These are phyloP conservation scores for Conger conger DNA, from an alignment of 2,113 vertebrate species.

Conservation along the genomic window DNA sequence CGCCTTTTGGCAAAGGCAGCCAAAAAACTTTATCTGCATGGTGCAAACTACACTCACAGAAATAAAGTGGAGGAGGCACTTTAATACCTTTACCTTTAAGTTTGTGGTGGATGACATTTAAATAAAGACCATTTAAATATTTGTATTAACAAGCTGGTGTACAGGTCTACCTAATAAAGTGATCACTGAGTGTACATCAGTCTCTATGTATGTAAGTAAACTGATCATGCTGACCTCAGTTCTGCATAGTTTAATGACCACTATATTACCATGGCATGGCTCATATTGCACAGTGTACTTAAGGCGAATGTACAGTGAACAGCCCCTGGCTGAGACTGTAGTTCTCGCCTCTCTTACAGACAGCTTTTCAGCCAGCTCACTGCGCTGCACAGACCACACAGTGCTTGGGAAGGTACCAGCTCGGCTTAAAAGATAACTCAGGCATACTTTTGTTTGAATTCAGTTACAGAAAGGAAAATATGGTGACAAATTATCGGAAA, in stretches of 20 bases:
- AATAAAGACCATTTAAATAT: background rate
- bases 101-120: background rate
- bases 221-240: background rate
- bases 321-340: background rate
- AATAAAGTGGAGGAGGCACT: too few relatives aligned
- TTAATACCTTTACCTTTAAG: too few relatives aligned
- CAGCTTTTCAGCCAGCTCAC: conserved; percentile 47
- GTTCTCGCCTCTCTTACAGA: background rate
- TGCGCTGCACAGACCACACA: conserved; percentile 38
- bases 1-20: background rate
- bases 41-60: background rate
- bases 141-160: too few relatives aligned
- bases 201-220: background rate
- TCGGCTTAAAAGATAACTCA: conserved; percentile 21
- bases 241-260: background rate
- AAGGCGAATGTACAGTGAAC: background rate
- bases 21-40: background rate
- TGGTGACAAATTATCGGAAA: background rate
- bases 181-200: background rate
- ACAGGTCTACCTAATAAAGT: too few relatives aligned
- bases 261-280: background rate
- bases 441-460: conserved; percentile 24
- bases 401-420: conserved; percentile 18
- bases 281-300: background rate
- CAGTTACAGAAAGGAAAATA: background rate